Conservation (phyloP, 2,888 invertebrate genomes). For the Tanaodytes sp. region DNA sequence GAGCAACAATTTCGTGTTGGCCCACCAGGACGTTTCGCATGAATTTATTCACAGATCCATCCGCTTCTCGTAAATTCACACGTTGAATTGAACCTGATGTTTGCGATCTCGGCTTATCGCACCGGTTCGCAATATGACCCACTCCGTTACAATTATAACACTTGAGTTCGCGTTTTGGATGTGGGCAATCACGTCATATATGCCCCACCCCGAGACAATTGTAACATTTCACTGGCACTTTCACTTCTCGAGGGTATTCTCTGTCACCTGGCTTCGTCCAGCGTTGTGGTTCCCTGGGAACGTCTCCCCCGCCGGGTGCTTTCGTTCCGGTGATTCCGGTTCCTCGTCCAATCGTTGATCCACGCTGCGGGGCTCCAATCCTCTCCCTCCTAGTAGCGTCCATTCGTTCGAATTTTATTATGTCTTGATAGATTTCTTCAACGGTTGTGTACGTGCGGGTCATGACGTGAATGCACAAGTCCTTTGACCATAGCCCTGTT, state of each 20-base stretch:
- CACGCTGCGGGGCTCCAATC: neutral
- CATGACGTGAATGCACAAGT: neutral
- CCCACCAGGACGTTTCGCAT: slow-evolving; percentile 6
- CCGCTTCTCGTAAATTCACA: neutral
- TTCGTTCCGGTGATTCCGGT: neutral
- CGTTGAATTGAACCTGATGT: neutral
- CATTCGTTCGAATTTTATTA: neutral
- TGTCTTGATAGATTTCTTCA: neutral
- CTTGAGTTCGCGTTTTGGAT: neutral
- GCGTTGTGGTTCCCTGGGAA: neutral
- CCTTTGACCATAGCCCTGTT: neutral
- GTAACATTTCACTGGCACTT: neutral
- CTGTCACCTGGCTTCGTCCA: too few relatives aligned
- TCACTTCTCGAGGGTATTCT: too few relatives aligned
- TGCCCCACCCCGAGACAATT: neutral
- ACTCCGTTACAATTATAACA: slow-evolving; percentile 19
- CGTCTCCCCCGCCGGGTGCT: neutral
- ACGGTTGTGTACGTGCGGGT: neutral
- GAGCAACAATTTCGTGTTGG: neutral
- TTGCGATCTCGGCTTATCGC: slow-evolving; percentile 6
- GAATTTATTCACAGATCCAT: neutral
- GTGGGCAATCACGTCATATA: neutral
- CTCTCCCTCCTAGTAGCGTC: neutral
- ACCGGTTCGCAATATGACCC: slow-evolving; percentile 13
- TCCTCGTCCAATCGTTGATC: neutral